Conservation (phyloP, 1,140 invertebrate species). For the Eciton burchellii region DNA sequence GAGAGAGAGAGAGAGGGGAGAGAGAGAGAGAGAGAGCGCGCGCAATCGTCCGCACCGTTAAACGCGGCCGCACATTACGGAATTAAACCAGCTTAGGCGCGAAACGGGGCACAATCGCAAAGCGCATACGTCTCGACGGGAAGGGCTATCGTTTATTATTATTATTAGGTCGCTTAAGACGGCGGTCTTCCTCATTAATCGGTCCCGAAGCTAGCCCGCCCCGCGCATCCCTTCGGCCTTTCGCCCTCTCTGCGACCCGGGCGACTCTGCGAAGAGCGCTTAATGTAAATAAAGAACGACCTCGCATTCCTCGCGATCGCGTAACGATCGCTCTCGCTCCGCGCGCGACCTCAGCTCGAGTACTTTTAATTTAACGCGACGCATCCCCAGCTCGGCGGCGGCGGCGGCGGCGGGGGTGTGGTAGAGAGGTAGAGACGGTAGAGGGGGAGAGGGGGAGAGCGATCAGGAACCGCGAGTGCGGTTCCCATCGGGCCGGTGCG, state of each 20-base stretch:
- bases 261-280: background rate
- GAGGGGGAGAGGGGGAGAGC: too few relatives aligned
- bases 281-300: too few relatives aligned
- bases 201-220: background rate
- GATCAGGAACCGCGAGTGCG: conserved; percentile 20
- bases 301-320: too few relatives aligned
- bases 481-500: background rate
- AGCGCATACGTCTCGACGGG: background rate
- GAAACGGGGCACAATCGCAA: conserved; percentile 4
- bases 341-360: background rate
- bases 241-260: background rate
- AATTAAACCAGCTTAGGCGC: conserved; percentile 29
- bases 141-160: conserved; percentile 18
- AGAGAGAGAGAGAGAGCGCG: background rate
- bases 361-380: too few relatives aligned
- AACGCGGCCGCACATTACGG: conserved; percentile 1
- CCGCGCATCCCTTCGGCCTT: background rate
- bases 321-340: background rate
- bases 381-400: too few relatives aligned
- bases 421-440: too few relatives aligned
- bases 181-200: conserved; percentile 2
- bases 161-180: conserved; percentile 20
- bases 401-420: too few relatives aligned
- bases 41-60: conserved; percentile 39
- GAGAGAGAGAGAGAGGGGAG: too few relatives aligned